Conservation (phyloP, 2,797 vertebrate genomes). For the Hipposideros larvatus region DNA sequence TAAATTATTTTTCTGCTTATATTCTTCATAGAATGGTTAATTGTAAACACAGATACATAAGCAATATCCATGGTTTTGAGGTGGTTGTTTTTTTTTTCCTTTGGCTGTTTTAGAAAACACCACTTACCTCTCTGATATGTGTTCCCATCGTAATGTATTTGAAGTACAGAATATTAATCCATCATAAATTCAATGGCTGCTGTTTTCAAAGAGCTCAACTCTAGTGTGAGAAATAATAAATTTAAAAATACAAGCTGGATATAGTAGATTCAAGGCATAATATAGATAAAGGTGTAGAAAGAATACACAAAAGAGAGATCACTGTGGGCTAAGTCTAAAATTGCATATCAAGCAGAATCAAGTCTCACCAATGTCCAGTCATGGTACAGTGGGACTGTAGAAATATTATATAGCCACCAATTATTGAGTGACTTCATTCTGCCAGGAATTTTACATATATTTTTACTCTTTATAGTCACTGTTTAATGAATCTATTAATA, state of each 20-base stretch:
- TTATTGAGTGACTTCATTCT: not conserved
- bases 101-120: not conserved
- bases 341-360: not conserved
- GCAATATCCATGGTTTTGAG: not conserved
- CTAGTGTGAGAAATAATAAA: not conserved
- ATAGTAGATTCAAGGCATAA: not conserved
- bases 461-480: not conserved
- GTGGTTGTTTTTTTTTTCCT: too few relatives aligned
- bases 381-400: not conserved
- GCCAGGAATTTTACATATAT: not conserved
- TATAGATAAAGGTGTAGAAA: not conserved
- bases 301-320: not conserved
- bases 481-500: not conserved
- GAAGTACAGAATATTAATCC: not conserved
- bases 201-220: constrained; percentile 37
- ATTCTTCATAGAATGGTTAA: not conserved
- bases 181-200: not conserved
- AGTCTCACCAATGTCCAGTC: not conserved
- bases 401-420: not conserved
- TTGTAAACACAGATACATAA: not conserved
- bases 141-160: not conserved
- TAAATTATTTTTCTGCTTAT: not conserved
- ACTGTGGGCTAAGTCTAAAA: not conserved
- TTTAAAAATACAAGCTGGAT: not conserved
- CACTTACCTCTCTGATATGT: not conserved